Percentiles rank a stretch among this genome's conserved stretches.
Evolutionary conservation across 2,797 vertebrate genomes (phyloP).

Genomic region (Sebastes cheni): DNA sequence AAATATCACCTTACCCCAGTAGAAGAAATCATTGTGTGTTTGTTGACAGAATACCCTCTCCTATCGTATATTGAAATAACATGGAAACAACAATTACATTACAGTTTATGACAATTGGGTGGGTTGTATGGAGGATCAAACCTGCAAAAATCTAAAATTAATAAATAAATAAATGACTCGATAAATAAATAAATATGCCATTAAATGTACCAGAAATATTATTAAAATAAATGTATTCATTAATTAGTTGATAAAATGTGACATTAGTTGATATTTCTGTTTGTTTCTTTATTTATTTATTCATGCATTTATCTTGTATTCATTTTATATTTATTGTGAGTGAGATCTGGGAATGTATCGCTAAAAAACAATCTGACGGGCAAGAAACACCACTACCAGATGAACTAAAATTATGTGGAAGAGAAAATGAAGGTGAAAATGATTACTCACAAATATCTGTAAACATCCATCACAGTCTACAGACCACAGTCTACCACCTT

Average conservation of each 20-base stretch:
- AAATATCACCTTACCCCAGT: neutral
- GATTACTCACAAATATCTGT: neutral
- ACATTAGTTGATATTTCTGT: too few species aligned
- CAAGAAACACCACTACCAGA: neutral
- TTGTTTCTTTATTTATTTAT: too few species aligned
- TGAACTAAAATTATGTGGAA: neutral
- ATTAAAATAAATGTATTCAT: too few species aligned
- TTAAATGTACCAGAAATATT: too few species aligned
- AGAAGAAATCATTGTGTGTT: neutral
- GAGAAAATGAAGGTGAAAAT: neutral
- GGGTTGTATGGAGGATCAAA: neutral
- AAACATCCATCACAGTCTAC: too few species aligned
- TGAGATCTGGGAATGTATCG: neutral
- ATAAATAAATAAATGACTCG: too few species aligned
- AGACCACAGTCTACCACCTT: too few species aligned
- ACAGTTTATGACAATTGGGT: neutral
- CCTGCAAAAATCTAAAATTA: too few species aligned
- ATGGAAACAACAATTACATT: neutral
- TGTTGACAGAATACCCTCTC: neutral
- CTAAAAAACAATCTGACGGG: neutral
- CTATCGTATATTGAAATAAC: neutral
- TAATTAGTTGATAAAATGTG: too few species aligned
- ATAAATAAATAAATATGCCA: too few species aligned
- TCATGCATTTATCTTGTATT: too few species aligned
- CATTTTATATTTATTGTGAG: too few species aligned